Evolutionary conservation across 92 coral and sea anemone genomes (phyloP), one percentile per base, ranked within the genome.

Genomic region (Zoanthus sociatus): DNA sequence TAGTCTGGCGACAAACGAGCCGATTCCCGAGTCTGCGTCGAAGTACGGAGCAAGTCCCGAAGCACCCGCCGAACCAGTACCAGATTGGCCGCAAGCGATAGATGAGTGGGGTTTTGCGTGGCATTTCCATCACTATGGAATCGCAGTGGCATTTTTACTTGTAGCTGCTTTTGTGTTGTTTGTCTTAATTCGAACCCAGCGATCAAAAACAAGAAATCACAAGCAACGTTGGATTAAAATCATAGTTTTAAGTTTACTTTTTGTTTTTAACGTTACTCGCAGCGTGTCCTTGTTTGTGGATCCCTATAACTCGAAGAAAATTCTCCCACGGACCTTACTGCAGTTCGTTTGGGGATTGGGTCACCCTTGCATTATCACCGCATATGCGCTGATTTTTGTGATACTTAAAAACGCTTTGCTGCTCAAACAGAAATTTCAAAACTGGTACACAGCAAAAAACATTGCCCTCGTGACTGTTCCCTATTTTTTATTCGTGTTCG

Each of bases 321-420:
- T 84, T 51, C 76, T 88, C 45, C 95, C 95, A 3, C 77, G 78
- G 1, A 71, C 60, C 18, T 87, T 86, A 5, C 72, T 90, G 51
- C 93, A 92, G 47, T 31, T 92, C 31, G 72, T 94, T 3, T 94
- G 98, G 98, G 98, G 95, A 7, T 15, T 91, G 0, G 98, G 94
- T 4, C 95, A 94, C 68, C 98, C 98, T 16, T 92, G 98, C 14
- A 53, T 94, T 33, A 84, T 94, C 51, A 89, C 95, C 1, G 94
- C 95, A 10, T 94, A 90, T 86, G 75, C 92, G 0, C 90, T 94
- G 14, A 79, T 94, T 31, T 94, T 94, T 61, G 76, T 91, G n/a
- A 95, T 94, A 20, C 92, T 92, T 37, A 91, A 91, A 71, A 94
- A 94, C 82, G 98, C 95, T 10, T 78, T 94, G 78, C 31, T 83